These are phyloP conservation scores for Brachionichthys hirsutus DNA, from an alignment of 2,113 vertebrate genomes.

Conservation along the genomic window DNA sequence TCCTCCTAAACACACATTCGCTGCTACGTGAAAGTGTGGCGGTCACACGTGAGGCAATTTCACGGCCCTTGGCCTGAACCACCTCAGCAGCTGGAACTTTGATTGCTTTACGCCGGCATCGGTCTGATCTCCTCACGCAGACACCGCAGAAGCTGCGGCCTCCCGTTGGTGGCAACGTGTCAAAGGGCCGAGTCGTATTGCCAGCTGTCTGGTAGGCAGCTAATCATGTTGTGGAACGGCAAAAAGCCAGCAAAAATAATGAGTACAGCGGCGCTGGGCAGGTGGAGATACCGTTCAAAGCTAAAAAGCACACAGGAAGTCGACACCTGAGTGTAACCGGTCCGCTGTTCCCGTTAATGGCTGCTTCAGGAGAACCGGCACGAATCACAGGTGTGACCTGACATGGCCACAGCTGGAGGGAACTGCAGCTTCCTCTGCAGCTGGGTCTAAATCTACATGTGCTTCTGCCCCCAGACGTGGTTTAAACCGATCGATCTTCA, in stretches of 20 bases:
- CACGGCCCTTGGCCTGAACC: constrained; percentile 56
- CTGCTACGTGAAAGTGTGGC: constrained; percentile 19
- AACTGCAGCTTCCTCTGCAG: background rate
- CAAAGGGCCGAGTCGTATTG: constrained; percentile 14
- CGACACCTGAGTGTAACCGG: too few species aligned
- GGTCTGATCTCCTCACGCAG: constrained; percentile 14
- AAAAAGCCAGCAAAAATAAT: constrained; percentile 6
- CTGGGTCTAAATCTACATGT: too few species aligned
- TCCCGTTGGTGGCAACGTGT: constrained; percentile 23
- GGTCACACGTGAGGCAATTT: constrained; percentile 63
- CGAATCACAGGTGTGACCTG: background rate
- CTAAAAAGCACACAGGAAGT: constrained; percentile 2
- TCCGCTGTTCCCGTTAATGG: background rate
- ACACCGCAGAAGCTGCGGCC: constrained; percentile 25
- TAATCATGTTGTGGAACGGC: constrained; percentile 26
- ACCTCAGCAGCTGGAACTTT: constrained; percentile 53
- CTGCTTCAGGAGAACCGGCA: background rate
- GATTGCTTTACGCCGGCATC: constrained; percentile 29
- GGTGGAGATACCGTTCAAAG: constrained; percentile 8
- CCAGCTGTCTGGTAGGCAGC: constrained; percentile 18
- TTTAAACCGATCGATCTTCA: too few species aligned
- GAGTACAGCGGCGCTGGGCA: background rate
- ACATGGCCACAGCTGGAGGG: background rate
- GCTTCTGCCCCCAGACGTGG: too few species aligned
- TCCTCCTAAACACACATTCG: constrained; percentile 2